Base-by-base conservation (phyloP, 2,888 invertebrate genomes). In the Athrips mouffetella region DNA sequence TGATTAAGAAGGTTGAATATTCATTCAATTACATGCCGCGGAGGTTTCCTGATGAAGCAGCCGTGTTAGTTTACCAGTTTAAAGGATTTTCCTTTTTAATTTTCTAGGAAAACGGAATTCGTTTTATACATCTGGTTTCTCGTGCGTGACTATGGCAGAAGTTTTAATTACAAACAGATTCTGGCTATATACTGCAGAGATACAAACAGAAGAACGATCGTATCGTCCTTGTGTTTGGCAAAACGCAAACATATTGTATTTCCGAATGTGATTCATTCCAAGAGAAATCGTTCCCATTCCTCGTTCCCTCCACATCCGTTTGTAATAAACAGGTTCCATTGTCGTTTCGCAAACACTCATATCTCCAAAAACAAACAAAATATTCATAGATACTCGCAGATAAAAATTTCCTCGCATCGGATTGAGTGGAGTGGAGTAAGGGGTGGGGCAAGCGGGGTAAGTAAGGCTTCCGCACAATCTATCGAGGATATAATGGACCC, bases 1-100 rank as follows among this genome's bases (percentile, higher is more conserved):
- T 87, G 86, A 87, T 87, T 86, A 87, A 85, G 85, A 82, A 74
- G 76, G 73, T 76, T 85, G 86, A 86, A 86, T 87, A 86, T 86
- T 85, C 86, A 87, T 85, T 81, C 85, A 86, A 86, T 87, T 86
- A 85, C 76, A 79, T 78, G 76, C 71, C 68, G 64, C 62, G 69
- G 73, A 63, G 75, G 77, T 72, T 82, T 70, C 70, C 72, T 75
- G 74, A 75, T 75, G 76, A 77, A 77, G 76, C 65, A 33, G 31
- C 64, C 58, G 66, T 62, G 68, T 67, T 66, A 66, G 70, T 70
- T 63, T 66, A 61, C 64, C 59, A 63, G 67, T 67, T 67, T 64
- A 65, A 63, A 57, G 59, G 53, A 59, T 53, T 53, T 48, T 54
- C 57, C 52, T 60, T 23, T 21, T 18, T n/a, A 20, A 20, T 37